phyloP scores from a whole-genome alignment of 2,888 invertebrate species.

The Cephus pygmeus region DNA sequence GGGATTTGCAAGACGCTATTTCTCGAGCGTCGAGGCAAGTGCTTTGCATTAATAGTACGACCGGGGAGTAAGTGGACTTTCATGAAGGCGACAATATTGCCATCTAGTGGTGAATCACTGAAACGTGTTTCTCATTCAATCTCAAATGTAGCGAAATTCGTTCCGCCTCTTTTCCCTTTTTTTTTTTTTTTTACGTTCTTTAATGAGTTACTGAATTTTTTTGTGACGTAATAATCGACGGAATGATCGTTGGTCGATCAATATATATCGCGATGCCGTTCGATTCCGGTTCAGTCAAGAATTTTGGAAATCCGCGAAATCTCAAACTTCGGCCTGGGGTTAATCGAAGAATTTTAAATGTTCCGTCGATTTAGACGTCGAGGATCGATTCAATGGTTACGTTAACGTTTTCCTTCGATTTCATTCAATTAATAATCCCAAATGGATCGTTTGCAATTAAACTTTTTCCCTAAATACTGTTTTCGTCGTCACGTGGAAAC shows the following conservation, averaged over 20 bases:
- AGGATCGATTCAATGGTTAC: neutral
- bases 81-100: neutral
- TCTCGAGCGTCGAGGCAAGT: constrained; percentile 2
- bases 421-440: constrained; percentile 22
- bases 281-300: neutral
- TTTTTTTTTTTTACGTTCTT: neutral
- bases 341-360: neutral
- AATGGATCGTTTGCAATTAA: neutral
- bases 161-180: neutral
- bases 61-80: neutral
- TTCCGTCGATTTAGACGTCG: neutral
- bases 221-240: neutral
- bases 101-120: neutral
- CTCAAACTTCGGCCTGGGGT: neutral
- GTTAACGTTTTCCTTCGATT: constrained; percentile 22
- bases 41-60: neutral
- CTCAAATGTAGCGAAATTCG: neutral
- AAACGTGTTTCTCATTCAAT: neutral
- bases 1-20: neutral
- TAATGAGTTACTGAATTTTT: neutral
- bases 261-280: neutral
- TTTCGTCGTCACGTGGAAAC: neutral
- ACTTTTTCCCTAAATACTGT: neutral
- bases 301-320: neutral
- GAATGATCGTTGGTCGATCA: neutral